Evolutionary conservation across 2,113 vertebrate species (phyloP).

Genomic region (Hydrolagus affinis): DNA sequence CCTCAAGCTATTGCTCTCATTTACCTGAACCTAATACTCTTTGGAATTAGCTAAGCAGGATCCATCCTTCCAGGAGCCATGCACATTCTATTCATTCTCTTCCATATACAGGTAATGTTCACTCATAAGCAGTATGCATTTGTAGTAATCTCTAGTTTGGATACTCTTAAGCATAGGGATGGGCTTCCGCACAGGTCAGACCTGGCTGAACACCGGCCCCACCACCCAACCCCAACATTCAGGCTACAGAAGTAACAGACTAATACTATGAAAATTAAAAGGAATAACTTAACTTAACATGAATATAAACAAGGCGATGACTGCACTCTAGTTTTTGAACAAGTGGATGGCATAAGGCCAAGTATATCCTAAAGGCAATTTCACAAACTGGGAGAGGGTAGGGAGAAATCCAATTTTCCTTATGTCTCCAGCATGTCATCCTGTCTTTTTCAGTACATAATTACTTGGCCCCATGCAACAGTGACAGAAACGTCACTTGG

Average conservation of each 20-base stretch:
- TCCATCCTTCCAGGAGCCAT: too few relatives aligned
- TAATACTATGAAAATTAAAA: not conserved
- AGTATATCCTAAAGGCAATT: not conserved
- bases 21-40: too few relatives aligned
- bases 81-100: too few relatives aligned
- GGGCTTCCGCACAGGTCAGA: too few relatives aligned
- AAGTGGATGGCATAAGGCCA: not conserved
- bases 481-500: constrained; percentile 14
- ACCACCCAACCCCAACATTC: not conserved
- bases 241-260: not conserved
- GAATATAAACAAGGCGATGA: not conserved
- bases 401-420: not conserved
- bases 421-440: not conserved
- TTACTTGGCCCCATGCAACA: not conserved
- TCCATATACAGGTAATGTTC: too few relatives aligned
- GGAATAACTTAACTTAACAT: not conserved
- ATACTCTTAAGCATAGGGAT: not conserved
- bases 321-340: not conserved
- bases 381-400: not conserved
- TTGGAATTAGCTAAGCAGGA: too few relatives aligned
- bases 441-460: not conserved
- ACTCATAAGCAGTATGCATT: too few relatives aligned
- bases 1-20: too few relatives aligned
- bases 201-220: too few relatives aligned
- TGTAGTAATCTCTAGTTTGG: too few relatives aligned